These are phyloP conservation scores for Dysidea cf. avara DNA, from an alignment of 37 sponge, comb jelly and placozoan genomes.

Conservation along the genomic window DNA sequence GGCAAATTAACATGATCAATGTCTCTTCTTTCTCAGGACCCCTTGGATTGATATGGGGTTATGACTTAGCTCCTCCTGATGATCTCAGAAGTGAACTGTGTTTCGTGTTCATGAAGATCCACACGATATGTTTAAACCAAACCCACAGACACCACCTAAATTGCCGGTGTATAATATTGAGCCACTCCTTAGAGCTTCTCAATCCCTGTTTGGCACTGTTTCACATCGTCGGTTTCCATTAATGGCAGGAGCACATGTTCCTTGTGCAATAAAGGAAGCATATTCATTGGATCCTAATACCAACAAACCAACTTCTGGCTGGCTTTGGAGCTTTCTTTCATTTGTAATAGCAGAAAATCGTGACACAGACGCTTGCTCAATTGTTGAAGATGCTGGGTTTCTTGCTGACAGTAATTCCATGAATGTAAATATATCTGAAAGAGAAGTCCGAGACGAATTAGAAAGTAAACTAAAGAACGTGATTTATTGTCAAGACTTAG, in stretches of 20 bases:
- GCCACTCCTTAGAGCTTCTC: conserved; percentile 20
- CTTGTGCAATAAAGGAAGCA: conserved; percentile 12
- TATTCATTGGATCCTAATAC: background rate
- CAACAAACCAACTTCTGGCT: conserved; percentile 1
- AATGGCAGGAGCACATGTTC: conserved; percentile 19
- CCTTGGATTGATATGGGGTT: conserved; percentile 11
- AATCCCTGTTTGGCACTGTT: conserved; percentile 13
- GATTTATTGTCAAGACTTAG: too few species aligned
- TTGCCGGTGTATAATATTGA: too few species aligned
- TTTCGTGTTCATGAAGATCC: background rate
- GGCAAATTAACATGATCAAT: conserved; percentile 13
- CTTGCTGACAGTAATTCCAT: background rate
- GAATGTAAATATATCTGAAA: too few species aligned
- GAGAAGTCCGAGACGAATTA: too few species aligned
- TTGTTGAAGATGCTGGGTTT: conserved; percentile 34
- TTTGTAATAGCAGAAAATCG: conserved; percentile 18
- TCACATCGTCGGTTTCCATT: conserved; percentile 11
- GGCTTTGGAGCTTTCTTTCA: conserved; percentile 17
- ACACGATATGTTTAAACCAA: too few species aligned
- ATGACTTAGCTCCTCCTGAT: background rate
- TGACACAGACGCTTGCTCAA: conserved; percentile 5
- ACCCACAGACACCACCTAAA: background rate
- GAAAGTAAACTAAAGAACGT: too few species aligned
- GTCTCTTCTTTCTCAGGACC: conserved; percentile 29
- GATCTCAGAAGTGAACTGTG: background rate